phyloP scores from a whole-genome alignment of 1,140 invertebrate genomes.

The Parasteatoda tepidariorum region DNA sequence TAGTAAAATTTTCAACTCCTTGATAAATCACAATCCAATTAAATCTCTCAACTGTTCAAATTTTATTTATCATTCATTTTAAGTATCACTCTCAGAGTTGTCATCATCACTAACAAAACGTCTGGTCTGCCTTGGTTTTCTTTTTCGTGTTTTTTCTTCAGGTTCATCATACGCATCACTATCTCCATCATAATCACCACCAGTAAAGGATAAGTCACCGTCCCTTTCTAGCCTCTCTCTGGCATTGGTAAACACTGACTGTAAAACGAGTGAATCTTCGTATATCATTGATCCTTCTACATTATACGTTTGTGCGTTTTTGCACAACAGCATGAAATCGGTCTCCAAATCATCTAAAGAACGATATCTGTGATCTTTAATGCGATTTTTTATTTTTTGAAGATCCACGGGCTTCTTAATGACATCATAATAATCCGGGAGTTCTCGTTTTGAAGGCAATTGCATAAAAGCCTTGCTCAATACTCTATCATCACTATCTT shows the following conservation, averaged over 20 bases:
- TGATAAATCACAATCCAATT: too few species aligned
- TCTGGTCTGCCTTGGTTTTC: slow-evolving; percentile 5
- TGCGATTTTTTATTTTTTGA: slow-evolving; percentile 79
- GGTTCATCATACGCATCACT: slow-evolving; percentile 10
- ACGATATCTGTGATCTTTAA: slow-evolving; percentile 69
- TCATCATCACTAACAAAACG: slow-evolving; percentile 18
- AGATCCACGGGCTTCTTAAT: slow-evolving; percentile 97
- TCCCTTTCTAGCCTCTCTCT: slow-evolving; percentile 77
- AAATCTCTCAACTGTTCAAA: too few species aligned
- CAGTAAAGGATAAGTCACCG: slow-evolving; percentile 62
- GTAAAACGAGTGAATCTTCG: slow-evolving; percentile 92
- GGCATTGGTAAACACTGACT: slow-evolving; percentile 82
- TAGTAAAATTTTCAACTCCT: too few species aligned
- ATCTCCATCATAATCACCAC: slow-evolving; percentile 61
- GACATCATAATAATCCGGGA: slow-evolving; percentile 97
- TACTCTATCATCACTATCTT: slow-evolving; percentile 83
- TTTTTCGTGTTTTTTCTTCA: slow-evolving; percentile 57
- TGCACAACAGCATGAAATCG: slow-evolving; percentile 93
- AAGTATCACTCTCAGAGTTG: slow-evolving; percentile 7
- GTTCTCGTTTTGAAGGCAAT: slow-evolving; percentile 88
- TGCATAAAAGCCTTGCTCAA: slow-evolving; percentile 96
- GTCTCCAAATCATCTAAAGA: slow-evolving; percentile 89
- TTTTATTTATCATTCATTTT: too few species aligned
- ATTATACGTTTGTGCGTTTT: slow-evolving; percentile 97
- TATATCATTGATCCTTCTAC: slow-evolving; percentile 95